Conservation (phyloP, 2,888 invertebrate species). For the Andricus quercusramuli region DNA sequence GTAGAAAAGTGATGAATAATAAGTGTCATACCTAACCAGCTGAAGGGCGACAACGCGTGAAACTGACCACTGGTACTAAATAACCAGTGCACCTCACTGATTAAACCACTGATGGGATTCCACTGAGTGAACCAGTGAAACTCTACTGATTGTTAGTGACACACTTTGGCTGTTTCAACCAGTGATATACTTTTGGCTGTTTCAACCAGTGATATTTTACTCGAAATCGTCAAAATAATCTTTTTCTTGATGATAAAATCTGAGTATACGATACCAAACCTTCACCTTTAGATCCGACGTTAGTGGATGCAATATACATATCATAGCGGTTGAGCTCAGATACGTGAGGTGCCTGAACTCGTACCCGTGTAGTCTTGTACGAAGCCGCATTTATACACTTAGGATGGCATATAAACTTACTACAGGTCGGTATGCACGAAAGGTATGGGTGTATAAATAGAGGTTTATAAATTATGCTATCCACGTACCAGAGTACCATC, state of each 20-base stretch:
- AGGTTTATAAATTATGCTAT: constrained; percentile 69
- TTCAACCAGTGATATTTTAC: too few relatives aligned
- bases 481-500: constrained; percentile 67
- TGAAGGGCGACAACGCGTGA: too few relatives aligned
- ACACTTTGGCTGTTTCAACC: too few relatives aligned
- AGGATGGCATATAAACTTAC: constrained; percentile 31
- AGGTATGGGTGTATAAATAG: constrained; percentile 64
- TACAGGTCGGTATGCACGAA: constrained; percentile 28
- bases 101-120: too few relatives aligned
- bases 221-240: not conserved
- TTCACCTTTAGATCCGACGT: not conserved
- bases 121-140: too few relatives aligned
- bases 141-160: too few relatives aligned
- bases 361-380: constrained; percentile 16
- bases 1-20: too few relatives aligned
- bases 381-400: constrained; percentile 32
- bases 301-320: constrained; percentile 17
- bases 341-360: constrained; percentile 33
- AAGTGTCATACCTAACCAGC: too few relatives aligned
- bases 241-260: not conserved
- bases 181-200: too few relatives aligned
- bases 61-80: too few relatives aligned
- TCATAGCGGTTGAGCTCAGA: constrained; percentile 5
- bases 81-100: too few relatives aligned
- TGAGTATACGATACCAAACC: not conserved